Percentiles rank a stretch among this genome's conserved stretches.
Conservation (phyloP, 2,113 vertebrate genomes). For the Tympanuchus pallidicinctus region DNA sequence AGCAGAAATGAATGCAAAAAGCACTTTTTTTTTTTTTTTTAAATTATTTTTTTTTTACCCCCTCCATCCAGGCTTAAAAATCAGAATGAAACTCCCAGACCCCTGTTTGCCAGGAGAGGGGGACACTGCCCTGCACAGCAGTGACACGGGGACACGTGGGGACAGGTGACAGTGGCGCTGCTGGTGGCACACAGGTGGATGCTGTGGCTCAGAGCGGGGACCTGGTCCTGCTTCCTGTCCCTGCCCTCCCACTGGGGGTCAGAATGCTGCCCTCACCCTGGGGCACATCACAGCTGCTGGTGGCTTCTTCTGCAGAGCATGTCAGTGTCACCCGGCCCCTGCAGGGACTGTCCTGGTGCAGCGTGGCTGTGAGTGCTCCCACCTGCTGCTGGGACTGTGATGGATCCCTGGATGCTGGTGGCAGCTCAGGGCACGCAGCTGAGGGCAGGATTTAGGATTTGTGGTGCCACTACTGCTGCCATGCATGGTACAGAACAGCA, state of each 20-base stretch:
- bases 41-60: too few species aligned
- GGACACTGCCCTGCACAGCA: neutral
- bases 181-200: neutral
- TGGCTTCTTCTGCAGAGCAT: neutral
- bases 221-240: neutral
- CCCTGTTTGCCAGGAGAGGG: neutral
- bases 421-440: rapidly evolving
- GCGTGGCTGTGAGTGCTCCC: neutral
- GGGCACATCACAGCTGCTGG: neutral
- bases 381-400: neutral
- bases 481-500: neutral
- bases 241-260: neutral
- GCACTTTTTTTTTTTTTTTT: neutral
- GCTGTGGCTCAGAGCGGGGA: rapidly evolving
- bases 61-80: neutral
- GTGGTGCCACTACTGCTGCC: neutral
- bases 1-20: neutral
- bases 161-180: rapidly evolving
- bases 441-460: neutral
- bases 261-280: neutral
- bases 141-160: neutral
- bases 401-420: rapidly evolving
- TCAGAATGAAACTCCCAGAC: neutral
- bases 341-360: neutral
- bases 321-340: neutral